phyloP scores from a whole-genome alignment of 2,797 vertebrate species.

The Myiotriccus ornatus region DNA sequence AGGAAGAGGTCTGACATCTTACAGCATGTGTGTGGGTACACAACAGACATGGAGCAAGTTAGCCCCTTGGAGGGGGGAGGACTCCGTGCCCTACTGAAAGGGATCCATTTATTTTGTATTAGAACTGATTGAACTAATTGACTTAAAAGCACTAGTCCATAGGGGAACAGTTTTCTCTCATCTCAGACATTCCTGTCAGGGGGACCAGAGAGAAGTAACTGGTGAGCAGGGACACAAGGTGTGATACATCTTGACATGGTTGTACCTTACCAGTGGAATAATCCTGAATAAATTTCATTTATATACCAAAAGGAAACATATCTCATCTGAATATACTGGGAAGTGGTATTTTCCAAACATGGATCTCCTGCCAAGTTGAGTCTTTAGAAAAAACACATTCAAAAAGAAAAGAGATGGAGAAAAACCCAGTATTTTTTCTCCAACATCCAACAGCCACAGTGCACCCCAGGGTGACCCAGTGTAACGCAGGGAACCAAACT shows the following conservation, averaged over 20 bases:
- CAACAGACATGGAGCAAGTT: not conserved
- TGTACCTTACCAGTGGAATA: not conserved
- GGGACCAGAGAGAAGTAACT: not conserved
- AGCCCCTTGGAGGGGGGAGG: rapidly evolving
- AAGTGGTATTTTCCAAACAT: not conserved
- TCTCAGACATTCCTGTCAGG: rapidly evolving
- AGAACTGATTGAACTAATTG: not conserved
- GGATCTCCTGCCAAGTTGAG: not conserved
- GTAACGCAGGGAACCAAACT: not conserved
- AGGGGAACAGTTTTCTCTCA: not conserved
- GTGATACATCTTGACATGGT: not conserved
- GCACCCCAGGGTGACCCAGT: not conserved
- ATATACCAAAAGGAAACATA: not conserved
- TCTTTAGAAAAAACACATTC: not conserved
- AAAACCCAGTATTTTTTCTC: not conserved
- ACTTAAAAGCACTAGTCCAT: not conserved
- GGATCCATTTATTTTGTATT: not conserved
- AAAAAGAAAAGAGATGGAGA: not conserved
- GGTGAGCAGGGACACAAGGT: not conserved
- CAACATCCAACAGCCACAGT: not conserved
- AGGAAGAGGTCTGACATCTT: not conserved
- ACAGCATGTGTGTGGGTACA: not conserved
- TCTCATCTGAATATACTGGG: not conserved
- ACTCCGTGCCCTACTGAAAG: not conserved
- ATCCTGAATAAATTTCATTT: not conserved